Conservation (phyloP, 2,888 invertebrate genomes). For the Cyclophora punctaria region DNA sequence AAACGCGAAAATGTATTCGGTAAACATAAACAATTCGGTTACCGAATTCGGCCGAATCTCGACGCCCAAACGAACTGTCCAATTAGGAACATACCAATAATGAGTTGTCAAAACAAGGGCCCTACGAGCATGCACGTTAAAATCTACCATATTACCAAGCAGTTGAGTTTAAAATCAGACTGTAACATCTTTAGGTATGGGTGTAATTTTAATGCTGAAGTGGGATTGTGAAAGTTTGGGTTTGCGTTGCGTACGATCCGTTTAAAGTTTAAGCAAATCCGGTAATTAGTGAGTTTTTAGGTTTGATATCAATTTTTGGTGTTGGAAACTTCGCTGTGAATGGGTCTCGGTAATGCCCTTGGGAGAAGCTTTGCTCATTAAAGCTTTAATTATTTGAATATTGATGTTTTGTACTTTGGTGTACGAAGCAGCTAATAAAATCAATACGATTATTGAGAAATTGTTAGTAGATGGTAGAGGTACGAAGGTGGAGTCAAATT, state of each 20-base stretch:
- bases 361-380: too few species aligned
- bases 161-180: constrained; percentile 30
- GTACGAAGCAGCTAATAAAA: too few species aligned
- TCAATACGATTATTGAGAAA: too few species aligned
- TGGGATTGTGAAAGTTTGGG: constrained; percentile 65
- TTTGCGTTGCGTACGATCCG: constrained; percentile 56
- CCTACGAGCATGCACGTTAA: constrained; percentile 23
- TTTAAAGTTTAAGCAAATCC: constrained; percentile 62
- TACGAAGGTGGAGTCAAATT: too few species aligned
- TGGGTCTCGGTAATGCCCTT: too few species aligned
- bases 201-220: constrained; percentile 57
- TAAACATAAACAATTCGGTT: constrained; percentile 52
- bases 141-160: constrained; percentile 23
- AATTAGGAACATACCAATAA: constrained; percentile 66
- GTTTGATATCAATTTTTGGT: constrained; percentile 17
- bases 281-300: constrained; percentile 49
- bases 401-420: too few species aligned
- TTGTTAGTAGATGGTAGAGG: too few species aligned
- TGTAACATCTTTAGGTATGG: constrained; percentile 15
- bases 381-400: too few species aligned
- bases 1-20: constrained; percentile 63
- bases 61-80: constrained; percentile 39
- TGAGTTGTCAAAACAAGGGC: constrained; percentile 71
- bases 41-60: constrained; percentile 40
- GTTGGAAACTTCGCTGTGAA: constrained; percentile 9